Evolutionary conservation across 2,888 invertebrate species (phyloP), one percentile per base, ranked within the genome.

Genomic region (Euproctis similis): DNA sequence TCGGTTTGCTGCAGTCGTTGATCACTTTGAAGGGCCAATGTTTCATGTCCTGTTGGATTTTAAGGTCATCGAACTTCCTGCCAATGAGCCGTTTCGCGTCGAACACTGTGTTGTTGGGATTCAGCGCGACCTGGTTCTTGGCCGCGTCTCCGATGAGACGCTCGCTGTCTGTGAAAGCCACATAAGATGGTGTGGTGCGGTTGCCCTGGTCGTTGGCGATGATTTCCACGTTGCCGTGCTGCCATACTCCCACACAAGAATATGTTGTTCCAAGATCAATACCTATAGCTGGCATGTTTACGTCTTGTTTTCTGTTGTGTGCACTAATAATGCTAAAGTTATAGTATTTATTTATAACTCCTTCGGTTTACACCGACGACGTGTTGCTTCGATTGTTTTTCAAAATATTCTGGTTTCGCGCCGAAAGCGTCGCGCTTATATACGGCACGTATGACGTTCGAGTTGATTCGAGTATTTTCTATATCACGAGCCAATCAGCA

Each of bases 61-160:
- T 89, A 52, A 81, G 82, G 54, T 94, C 93, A 39, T 89, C 88
- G 63, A 85, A 94, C 45, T 89, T 90, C 26, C 94, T 87, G 1
- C 94, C 95, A 53, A 95, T 94, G 33, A 95, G 74, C 29, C 94
- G 87, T 61, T 94, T 94, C 5, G 92, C n/a, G n/a, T n/a, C n/a
- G n/a, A n/a, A n/a, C n/a, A n/a, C n/a, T n/a, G n/a, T n/a, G n/a
- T n/a, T n/a, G n/a, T n/a, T n/a, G n/a, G n/a, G n/a, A n/a, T n/a
- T n/a, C n/a, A n/a, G n/a, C n/a, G n/a, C n/a, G n/a, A 89, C 90
- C 65, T 90, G 88, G 63, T 90, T 90, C 60, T 90, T 90, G 4
- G 90, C 90, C 2, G 89, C 89, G 51, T 90, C 90, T 23, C 90
- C 90, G 34, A 90, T 87, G 1, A 90, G 82, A 8, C 90, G 80